Percentiles rank a stretch among this genome's conserved stretches.
These are phyloP conservation scores for Sphenodon punctatus DNA, from an alignment of 2,797 vertebrate species.

Conservation along the genomic window DNA sequence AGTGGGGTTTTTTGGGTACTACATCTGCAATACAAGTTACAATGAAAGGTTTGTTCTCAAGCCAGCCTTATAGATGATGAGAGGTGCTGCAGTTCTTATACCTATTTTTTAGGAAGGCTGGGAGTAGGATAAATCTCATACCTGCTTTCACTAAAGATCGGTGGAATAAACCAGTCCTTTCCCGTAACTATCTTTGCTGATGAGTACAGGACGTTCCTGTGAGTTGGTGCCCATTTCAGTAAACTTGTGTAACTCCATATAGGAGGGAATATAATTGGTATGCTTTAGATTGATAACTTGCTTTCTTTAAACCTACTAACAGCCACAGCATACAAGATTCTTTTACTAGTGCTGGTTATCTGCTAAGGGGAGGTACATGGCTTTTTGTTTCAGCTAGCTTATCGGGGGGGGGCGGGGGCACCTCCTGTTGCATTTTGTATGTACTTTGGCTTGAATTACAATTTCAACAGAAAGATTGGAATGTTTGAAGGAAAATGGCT, in stretches of 20 bases:
- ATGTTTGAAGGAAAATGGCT: background rate
- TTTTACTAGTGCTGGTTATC: no score
- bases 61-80: background rate
- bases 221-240: background rate
- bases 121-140: no score
- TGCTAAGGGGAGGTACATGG: background rate
- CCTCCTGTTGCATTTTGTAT: background rate
- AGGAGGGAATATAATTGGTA: background rate
- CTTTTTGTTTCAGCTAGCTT: background rate
- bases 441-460: background rate
- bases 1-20: background rate
- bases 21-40: background rate
- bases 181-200: background rate
- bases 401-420: background rate
- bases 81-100: no score
- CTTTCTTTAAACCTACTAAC: no score
- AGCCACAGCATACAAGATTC: no score
- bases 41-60: background rate
- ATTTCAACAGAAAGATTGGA: background rate
- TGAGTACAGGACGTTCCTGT: background rate
- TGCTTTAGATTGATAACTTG: background rate
- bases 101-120: no score
- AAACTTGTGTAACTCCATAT: background rate
- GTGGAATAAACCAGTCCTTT: no score
- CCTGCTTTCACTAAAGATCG: background rate